A percentile compares a stretch with the other conserved stretches of the same genome.
Evolutionary conservation across 2,797 vertebrate genomes (phyloP).

Genomic region (Melanotaenia maccullochi): DNA sequence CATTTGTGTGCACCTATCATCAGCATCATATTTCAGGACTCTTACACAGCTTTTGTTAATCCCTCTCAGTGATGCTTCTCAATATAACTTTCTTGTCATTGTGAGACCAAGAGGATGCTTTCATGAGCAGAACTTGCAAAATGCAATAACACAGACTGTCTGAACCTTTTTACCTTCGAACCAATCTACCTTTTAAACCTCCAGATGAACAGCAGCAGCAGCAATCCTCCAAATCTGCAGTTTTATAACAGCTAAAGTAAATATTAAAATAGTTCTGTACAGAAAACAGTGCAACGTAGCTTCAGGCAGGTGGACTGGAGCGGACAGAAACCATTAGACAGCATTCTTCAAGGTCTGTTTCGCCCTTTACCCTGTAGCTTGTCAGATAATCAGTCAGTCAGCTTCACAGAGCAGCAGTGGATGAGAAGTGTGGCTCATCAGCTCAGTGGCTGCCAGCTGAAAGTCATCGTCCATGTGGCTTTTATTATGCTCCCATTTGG

Average conservation of each 20-base stretch:
- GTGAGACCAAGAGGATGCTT: not conserved
- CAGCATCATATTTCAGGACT: not conserved
- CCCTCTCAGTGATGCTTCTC: not conserved
- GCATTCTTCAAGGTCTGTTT: conserved; percentile 49
- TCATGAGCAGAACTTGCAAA: conserved; percentile 3
- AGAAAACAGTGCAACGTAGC: conserved; percentile 11
- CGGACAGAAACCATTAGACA: conserved; percentile 35
- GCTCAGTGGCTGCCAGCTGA: conserved; percentile 70
- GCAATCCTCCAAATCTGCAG: not conserved
- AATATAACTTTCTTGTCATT: not conserved
- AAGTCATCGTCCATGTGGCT: conserved; percentile 81
- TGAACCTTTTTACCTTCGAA: not conserved
- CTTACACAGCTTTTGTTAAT: not conserved
- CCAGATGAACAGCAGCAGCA: conserved; percentile 3
- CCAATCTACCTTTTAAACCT: not conserved
- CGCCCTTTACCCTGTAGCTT: conserved; percentile 52
- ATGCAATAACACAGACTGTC: not conserved
- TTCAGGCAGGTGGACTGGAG: conserved; percentile 11
- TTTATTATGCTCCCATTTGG: conserved; percentile 80
- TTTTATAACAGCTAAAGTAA: not conserved
- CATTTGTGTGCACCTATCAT: not conserved
- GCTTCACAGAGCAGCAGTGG: conserved; percentile 40
- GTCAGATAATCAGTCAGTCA: conserved; percentile 57
- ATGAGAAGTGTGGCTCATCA: conserved; percentile 39
- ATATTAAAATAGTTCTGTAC: not conserved